Evolutionary conservation across 2,888 invertebrate genomes (phyloP).

Genomic region (Isotomurus palustris): DNA sequence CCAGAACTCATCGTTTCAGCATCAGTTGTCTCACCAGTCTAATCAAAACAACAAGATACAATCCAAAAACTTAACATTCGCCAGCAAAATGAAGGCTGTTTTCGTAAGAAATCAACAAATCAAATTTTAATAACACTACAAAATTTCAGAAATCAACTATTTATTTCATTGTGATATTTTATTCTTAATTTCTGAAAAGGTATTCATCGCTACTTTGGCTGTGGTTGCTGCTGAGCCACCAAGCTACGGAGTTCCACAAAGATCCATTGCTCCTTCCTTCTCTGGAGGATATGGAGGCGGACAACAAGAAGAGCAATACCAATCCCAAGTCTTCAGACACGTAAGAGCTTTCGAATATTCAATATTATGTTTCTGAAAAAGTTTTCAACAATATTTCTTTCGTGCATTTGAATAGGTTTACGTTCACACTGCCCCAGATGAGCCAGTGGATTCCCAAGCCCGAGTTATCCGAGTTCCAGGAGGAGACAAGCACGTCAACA

Average conservation of each 20-base stretch:
- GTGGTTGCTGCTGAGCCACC: conserved; percentile 21
- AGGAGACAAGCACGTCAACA: conserved; percentile 56
- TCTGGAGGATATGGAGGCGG: conserved; percentile 12
- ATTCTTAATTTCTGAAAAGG: background rate
- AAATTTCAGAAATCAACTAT: too few relatives aligned
- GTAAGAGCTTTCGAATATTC: background rate
- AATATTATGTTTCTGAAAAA: background rate
- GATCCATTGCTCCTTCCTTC: background rate
- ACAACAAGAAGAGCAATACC: conserved; percentile 4
- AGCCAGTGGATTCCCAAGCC: conserved; percentile 29
- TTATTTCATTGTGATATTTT: background rate
- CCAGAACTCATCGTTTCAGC: too few relatives aligned
- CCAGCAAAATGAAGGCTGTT: too few relatives aligned
- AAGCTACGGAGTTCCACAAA: conserved; percentile 4
- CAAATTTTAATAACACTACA: too few relatives aligned
- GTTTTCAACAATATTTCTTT: background rate
- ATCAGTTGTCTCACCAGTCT: too few relatives aligned
- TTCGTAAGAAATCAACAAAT: too few relatives aligned
- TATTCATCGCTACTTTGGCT: conserved; percentile 12
- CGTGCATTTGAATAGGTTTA: too few relatives aligned
- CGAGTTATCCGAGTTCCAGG: conserved; percentile 25
- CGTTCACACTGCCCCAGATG: conserved; percentile 31
- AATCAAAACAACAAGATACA: too few relatives aligned
- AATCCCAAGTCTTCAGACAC: conserved; percentile 23
- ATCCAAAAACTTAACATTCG: too few relatives aligned